Evolutionary conservation across 23 tunicate genomes (phyloP).

Genomic region (Clavelina lepadiformis): DNA sequence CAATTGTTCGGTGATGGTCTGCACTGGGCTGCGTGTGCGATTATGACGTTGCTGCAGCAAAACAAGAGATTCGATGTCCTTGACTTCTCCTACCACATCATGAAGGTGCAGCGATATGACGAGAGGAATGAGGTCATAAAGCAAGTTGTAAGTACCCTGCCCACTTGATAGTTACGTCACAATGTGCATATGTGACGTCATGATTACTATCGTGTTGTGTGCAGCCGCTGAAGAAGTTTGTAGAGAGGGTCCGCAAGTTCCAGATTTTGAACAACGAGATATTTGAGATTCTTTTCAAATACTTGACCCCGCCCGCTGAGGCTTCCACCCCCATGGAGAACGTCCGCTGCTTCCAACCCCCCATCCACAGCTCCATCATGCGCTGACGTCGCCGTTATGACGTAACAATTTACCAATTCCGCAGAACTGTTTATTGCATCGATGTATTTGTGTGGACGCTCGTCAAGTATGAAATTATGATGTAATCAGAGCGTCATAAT

Average conservation of each 20-base stretch:
- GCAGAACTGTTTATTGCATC: no score
- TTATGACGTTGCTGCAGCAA: conserved; percentile 76
- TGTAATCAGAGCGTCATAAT: no score
- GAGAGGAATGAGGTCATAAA: conserved; percentile 78
- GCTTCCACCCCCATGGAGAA: conserved; percentile 62
- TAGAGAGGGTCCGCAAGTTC: conserved; percentile 84
- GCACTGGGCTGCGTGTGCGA: conserved; percentile 90
- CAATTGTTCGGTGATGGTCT: conserved; percentile 94
- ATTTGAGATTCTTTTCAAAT: conserved; percentile 63
- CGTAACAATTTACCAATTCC: no score
- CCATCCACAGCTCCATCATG: conserved; percentile 68
- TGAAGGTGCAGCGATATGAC: conserved; percentile 91
- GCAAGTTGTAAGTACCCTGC: conserved; percentile 61
- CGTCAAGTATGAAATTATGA: no score
- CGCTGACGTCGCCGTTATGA: no score
- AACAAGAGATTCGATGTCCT: conserved; percentile 85
- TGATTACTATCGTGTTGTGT: not conserved
- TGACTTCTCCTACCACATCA: conserved; percentile 88
- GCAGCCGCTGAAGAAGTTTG: conserved; percentile 82
- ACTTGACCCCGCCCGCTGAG: conserved; percentile 56
- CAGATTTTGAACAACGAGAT: conserved; percentile 91
- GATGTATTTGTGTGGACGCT: no score
- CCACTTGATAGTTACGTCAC: no score
- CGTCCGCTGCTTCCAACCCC: conserved; percentile 90
- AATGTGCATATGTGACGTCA: not conserved